phyloP scores from a whole-genome alignment of 1,140 invertebrate genomes.

The Stegodyphus mimosarum region DNA sequence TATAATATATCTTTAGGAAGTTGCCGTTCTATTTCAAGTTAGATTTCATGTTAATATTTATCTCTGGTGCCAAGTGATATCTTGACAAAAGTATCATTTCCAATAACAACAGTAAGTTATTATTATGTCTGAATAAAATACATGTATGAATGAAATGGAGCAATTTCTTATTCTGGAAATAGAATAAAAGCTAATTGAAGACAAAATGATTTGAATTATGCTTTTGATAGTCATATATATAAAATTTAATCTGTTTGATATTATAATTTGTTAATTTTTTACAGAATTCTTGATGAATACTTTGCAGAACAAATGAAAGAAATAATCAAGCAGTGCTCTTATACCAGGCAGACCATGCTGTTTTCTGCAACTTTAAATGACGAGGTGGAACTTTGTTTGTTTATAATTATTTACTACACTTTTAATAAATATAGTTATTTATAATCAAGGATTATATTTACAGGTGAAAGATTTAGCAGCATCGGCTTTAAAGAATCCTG shows the following conservation, averaged over 20 bases:
- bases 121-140: no score
- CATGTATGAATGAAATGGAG: no score
- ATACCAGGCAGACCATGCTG: constrained; percentile 94
- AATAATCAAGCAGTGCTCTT: constrained; percentile 89
- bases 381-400: constrained; percentile 69
- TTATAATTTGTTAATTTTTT: constrained; percentile 20
- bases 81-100: no score
- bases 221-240: neutral
- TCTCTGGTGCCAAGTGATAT: no score
- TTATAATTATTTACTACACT: neutral
- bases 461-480: constrained; percentile 90
- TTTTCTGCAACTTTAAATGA: constrained; percentile 99
- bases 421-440: neutral
- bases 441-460: neutral
- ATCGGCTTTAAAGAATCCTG: constrained; percentile 89
- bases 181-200: neutral
- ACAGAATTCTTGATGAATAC: constrained; percentile 96
- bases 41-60: no score
- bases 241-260: neutral
- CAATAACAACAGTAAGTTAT: no score
- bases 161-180: no score
- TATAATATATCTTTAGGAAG: no score
- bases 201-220: neutral
- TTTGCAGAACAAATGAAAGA: constrained; percentile 99
- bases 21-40: no score